Evolutionary conservation across 2,888 invertebrate species (phyloP).

Genomic region (Macropis europaea): DNA sequence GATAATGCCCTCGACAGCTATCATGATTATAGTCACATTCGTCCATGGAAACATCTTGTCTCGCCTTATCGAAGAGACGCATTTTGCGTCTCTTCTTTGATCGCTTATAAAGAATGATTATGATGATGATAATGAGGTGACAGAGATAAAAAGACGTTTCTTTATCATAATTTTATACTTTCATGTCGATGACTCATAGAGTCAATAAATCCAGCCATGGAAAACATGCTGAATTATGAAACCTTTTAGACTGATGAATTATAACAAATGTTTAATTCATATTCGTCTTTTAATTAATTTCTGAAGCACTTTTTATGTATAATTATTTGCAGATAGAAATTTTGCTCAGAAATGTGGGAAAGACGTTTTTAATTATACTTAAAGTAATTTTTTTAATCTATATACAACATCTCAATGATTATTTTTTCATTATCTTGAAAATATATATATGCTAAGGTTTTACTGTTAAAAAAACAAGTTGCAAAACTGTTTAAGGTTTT

Average conservation of each 20-base stretch:
- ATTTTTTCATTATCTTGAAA: not conserved
- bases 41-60: slow-evolving; percentile 4
- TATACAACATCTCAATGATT: not conserved
- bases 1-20: slow-evolving; percentile 50
- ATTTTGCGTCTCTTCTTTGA: slow-evolving; percentile 11
- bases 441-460: no score
- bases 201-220: not conserved
- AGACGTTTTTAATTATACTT: not conserved
- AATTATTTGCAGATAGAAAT: not conserved
- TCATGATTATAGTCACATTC: slow-evolving; percentile 23
- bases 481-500: not conserved
- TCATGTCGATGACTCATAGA: not conserved
- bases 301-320: not conserved
- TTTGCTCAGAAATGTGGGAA: no score
- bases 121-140: slow-evolving; percentile 26
- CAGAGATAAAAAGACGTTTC: slow-evolving; percentile 10
- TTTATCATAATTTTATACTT: not conserved
- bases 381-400: not conserved
- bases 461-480: no score
- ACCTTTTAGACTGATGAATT: not conserved
- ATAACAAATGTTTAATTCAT: not conserved
- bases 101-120: slow-evolving; percentile 32
- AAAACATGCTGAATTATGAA: not conserved
- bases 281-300: not conserved
- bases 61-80: slow-evolving; percentile 6